Evolutionary conservation across 1,140 invertebrate species (phyloP).

Genomic region (Trachelipus rathkii): DNA sequence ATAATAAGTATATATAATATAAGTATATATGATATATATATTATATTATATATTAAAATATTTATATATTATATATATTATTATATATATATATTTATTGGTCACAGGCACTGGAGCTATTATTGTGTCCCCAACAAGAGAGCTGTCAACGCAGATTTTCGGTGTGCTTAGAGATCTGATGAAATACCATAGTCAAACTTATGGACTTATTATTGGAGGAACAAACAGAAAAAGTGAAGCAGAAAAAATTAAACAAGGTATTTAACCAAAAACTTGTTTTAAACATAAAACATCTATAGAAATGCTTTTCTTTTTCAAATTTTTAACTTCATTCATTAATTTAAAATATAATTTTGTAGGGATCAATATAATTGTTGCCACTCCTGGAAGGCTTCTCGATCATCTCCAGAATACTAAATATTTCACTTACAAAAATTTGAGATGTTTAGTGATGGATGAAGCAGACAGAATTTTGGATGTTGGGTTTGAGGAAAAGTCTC

Average conservation of each 20-base stretch:
- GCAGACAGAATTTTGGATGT: slow-evolving; percentile 96
- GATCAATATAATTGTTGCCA: slow-evolving; percentile 95
- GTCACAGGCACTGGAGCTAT: slow-evolving; percentile 67
- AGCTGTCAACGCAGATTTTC: slow-evolving; percentile 98
- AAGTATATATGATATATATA: no score
- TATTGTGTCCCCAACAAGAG: slow-evolving; percentile 93
- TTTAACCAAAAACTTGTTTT: not conserved
- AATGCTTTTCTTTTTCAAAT: no score
- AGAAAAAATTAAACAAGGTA: slow-evolving; percentile 82
- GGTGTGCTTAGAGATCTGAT: slow-evolving; percentile 93
- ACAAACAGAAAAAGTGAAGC: slow-evolving; percentile 87
- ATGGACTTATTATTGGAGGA: slow-evolving; percentile 85
- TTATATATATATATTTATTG: no score
- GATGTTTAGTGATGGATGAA: slow-evolving; percentile 96
- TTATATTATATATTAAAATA: no score
- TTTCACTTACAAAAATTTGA: slow-evolving; percentile 92
- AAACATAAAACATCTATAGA: no score
- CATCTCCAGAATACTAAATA: slow-evolving; percentile 93
- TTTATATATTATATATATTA: no score
- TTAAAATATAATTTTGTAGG: slow-evolving; percentile 51
- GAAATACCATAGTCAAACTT: slow-evolving; percentile 63
- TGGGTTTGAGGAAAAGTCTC: slow-evolving; percentile 97
- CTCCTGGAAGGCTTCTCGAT: slow-evolving; percentile 94
- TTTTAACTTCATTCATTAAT: no score
- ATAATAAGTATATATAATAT: no score